phyloP scores from a whole-genome alignment of 2,888 invertebrate genomes.

The Drosophila monieri region DNA sequence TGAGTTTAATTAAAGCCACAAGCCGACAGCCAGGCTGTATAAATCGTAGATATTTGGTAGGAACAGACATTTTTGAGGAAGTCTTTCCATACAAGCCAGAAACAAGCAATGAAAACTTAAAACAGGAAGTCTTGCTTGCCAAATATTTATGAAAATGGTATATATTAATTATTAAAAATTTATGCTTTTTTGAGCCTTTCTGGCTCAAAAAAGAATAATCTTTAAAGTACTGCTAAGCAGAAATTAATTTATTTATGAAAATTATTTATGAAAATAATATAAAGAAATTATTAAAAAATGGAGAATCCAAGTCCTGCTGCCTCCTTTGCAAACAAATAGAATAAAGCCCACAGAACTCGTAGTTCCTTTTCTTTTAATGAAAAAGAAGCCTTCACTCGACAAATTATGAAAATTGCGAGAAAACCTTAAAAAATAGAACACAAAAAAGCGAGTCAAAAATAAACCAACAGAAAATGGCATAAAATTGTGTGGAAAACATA shows the following conservation, averaged over 20 bases:
- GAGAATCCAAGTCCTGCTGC: slow-evolving; percentile 18
- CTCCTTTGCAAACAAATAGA: background rate
- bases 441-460: slow-evolving; percentile 21
- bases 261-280: too few relatives aligned
- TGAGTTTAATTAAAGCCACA: slow-evolving; percentile 72
- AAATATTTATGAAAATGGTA: background rate
- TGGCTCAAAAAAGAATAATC: too few relatives aligned
- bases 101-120: too few relatives aligned
- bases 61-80: background rate
- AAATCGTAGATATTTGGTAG: background rate
- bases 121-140: too few relatives aligned
- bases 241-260: too few relatives aligned
- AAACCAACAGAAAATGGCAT: slow-evolving; percentile 57
- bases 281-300: background rate
- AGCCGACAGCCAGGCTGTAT: slow-evolving; percentile 33
- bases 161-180: too few relatives aligned
- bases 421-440: slow-evolving; percentile 27
- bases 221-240: too few relatives aligned
- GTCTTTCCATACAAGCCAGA: background rate
- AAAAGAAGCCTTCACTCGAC: slow-evolving; percentile 30
- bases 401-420: slow-evolving; percentile 73
- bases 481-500: slow-evolving; percentile 56
- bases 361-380: slow-evolving; percentile 3
- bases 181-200: too few relatives aligned
- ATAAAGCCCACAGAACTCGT: slow-evolving; percentile 28